Conservation (phyloP, 1,140 invertebrate species). For the Pectinophora gossypiella region DNA sequence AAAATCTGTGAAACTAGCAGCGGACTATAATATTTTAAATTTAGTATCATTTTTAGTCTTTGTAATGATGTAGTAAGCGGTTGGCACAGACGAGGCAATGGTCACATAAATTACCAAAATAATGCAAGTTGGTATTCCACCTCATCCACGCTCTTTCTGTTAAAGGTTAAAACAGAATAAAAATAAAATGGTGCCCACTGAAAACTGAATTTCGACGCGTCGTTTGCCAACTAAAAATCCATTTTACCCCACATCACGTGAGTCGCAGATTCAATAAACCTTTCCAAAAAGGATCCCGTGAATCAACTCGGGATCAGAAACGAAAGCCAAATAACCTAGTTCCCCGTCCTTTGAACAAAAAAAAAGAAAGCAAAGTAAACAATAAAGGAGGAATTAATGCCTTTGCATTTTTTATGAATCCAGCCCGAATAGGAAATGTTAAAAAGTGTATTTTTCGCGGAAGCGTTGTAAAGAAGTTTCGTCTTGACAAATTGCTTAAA, state of each 20-base stretch:
- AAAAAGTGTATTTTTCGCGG: neutral
- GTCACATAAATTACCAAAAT: neutral
- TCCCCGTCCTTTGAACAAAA: neutral
- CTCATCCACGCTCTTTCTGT: neutral
- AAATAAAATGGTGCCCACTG: too few species aligned
- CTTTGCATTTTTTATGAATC: neutral
- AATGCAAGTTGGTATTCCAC: neutral
- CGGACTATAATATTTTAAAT: too few species aligned
- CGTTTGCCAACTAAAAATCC: neutral
- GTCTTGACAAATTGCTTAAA: constrained; percentile 2
- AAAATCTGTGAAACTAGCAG: too few species aligned
- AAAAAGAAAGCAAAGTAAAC: neutral
- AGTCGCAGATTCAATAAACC: neutral
- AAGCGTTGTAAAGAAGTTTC: neutral
- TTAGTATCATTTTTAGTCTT: neutral
- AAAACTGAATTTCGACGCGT: neutral
- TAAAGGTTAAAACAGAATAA: neutral
- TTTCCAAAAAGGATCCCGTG: neutral
- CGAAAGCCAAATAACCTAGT: neutral
- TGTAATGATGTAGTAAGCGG: neutral
- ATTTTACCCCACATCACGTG: neutral
- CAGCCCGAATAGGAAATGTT: neutral
- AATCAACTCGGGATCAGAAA: neutral
- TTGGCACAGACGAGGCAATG: neutral
- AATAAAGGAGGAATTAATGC: neutral